Conservation (phyloP, 1,140 invertebrate species). For the Metopolophium dirhodum region DNA sequence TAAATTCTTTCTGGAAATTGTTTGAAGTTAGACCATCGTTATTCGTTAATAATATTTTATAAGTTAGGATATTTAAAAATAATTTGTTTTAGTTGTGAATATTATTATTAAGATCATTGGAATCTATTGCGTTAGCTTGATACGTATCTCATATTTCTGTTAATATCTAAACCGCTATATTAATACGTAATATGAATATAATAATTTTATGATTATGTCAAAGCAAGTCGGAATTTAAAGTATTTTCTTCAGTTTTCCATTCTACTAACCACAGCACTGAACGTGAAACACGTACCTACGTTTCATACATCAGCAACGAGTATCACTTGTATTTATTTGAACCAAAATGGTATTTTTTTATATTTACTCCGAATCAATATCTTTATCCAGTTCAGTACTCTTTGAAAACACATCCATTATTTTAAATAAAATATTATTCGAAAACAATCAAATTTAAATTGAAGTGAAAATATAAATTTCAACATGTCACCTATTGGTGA, state of each 20-base stretch:
- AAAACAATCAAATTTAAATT: not conserved
- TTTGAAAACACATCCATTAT: not conserved
- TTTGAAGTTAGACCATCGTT: too few species aligned
- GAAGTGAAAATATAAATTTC: not conserved
- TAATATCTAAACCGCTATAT: too few species aligned
- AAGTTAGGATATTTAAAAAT: too few species aligned
- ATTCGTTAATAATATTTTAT: too few species aligned
- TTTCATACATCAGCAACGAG: not conserved
- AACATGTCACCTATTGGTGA: not conserved
- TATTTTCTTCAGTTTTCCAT: not conserved
- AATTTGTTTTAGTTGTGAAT: too few species aligned
- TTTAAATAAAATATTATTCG: not conserved
- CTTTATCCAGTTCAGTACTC: not conserved
- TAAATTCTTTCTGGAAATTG: too few species aligned
- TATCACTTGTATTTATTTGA: not conserved
- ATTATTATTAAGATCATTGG: too few species aligned
- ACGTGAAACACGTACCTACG: not conserved
- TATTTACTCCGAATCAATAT: not conserved
- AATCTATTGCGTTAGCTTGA: too few species aligned
- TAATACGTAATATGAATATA: not conserved
- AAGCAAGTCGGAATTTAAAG: not conserved
- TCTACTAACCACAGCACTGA: not conserved
- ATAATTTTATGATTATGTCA: not conserved
- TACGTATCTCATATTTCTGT: too few species aligned
- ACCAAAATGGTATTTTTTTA: not conserved